Evolutionary conservation across 2,797 vertebrate species (phyloP).

Genomic region (Pseudocheirus occidentalis): DNA sequence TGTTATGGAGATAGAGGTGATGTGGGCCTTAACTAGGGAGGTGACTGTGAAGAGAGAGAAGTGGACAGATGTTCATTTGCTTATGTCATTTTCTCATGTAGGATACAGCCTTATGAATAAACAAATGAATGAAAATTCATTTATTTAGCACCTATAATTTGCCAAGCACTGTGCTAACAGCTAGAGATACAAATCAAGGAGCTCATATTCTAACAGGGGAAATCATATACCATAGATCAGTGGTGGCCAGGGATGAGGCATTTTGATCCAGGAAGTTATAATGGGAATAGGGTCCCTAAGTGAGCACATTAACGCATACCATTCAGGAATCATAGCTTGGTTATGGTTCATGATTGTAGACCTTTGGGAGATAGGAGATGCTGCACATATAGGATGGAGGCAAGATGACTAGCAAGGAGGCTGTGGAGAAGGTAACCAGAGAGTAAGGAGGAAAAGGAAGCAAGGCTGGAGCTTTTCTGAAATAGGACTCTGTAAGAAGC

Average conservation of each 20-base stretch:
- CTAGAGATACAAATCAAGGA: neutral
- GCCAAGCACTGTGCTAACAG: neutral
- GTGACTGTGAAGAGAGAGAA: neutral
- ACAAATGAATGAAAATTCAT: neutral
- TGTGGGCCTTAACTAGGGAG: neutral
- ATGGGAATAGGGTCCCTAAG: too few species aligned
- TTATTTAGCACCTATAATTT: neutral
- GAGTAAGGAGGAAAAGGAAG: too few species aligned
- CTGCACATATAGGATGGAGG: too few species aligned
- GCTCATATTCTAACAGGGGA: neutral
- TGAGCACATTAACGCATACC: neutral
- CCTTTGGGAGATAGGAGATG: neutral
- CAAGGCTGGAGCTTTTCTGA: too few species aligned
- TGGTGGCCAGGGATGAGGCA: neutral
- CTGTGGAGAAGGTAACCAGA: conserved; percentile 57
- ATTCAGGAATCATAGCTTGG: neutral
- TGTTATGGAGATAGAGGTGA: neutral
- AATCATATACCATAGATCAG: neutral
- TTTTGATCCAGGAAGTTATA: neutral
- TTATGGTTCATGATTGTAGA: neutral
- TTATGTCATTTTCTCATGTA: neutral
- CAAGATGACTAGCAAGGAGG: too few species aligned
- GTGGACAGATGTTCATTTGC: neutral
- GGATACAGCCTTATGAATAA: neutral
- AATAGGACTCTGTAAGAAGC: too few species aligned